Evolutionary conservation across 1,140 invertebrate genomes (phyloP).

Genomic region (Sitobion miscanthi): DNA sequence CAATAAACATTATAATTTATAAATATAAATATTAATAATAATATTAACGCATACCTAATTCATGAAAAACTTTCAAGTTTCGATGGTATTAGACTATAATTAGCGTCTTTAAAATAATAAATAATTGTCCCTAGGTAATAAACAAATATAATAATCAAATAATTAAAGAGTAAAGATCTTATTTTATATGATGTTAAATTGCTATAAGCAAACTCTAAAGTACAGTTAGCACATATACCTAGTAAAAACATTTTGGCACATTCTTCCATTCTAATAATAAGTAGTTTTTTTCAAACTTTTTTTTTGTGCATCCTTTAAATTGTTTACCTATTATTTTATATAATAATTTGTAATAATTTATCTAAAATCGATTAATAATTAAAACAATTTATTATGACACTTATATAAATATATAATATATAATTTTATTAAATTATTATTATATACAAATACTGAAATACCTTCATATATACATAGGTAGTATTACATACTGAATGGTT

Average conservation of each 20-base stretch:
- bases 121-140: background rate
- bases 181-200: background rate
- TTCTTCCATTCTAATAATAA: slow-evolving; percentile 4
- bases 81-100: too few relatives aligned
- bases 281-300: background rate
- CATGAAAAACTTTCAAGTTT: background rate
- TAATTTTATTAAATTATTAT: background rate
- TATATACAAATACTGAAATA: too few relatives aligned
- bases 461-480: too few relatives aligned
- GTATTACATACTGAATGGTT: too few relatives aligned
- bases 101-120: too few relatives aligned
- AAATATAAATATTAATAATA: too few relatives aligned
- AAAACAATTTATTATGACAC: background rate
- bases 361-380: background rate
- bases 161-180: background rate
- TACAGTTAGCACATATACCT: background rate
- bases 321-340: background rate
- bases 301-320: background rate
- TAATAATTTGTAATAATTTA: background rate
- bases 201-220: background rate
- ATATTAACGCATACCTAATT: background rate
- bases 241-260: background rate
- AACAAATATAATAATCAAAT: background rate
- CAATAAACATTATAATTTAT: too few relatives aligned
- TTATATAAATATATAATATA: background rate